Evolutionary conservation across 2,797 vertebrate genomes (phyloP).

Genomic region (Phylloscopus collybita): DNA sequence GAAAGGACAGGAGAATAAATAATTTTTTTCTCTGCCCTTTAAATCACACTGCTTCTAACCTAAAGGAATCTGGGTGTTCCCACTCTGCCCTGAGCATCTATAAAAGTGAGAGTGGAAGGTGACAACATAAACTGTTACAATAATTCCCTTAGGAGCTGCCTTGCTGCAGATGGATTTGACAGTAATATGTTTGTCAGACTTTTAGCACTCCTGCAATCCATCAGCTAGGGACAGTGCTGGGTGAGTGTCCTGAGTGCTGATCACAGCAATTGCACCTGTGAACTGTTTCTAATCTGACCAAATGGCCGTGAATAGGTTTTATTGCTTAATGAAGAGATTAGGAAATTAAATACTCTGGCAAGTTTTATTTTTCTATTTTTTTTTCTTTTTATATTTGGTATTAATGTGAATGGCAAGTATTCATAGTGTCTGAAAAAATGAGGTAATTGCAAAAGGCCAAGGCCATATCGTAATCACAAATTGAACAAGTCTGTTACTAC

Average conservation of each 20-base stretch:
- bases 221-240: neutral
- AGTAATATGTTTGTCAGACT: neutral
- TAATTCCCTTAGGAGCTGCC: slow-evolving; percentile 25
- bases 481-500: neutral
- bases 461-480: neutral
- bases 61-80: neutral
- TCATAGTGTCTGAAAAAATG: neutral
- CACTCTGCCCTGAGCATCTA: neutral
- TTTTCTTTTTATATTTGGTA: neutral
- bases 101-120: slow-evolving; percentile 15
- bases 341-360: neutral
- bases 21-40: slow-evolving; percentile 22
- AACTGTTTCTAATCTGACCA: neutral
- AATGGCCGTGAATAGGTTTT: neutral
- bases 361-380: neutral
- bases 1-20: neutral
- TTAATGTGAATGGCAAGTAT: neutral
- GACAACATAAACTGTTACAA: slow-evolving; percentile 40
- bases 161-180: neutral
- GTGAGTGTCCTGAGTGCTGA: neutral
- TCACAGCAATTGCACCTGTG: neutral
- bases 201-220: neutral
- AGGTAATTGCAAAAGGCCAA: neutral
- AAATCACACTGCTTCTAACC: neutral
- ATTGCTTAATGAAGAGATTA: neutral